Percentiles rank a stretch among this genome's conserved stretches.
Evolutionary conservation across 2,888 invertebrate genomes (phyloP).

Genomic region (Dicranocentrus wangi): DNA sequence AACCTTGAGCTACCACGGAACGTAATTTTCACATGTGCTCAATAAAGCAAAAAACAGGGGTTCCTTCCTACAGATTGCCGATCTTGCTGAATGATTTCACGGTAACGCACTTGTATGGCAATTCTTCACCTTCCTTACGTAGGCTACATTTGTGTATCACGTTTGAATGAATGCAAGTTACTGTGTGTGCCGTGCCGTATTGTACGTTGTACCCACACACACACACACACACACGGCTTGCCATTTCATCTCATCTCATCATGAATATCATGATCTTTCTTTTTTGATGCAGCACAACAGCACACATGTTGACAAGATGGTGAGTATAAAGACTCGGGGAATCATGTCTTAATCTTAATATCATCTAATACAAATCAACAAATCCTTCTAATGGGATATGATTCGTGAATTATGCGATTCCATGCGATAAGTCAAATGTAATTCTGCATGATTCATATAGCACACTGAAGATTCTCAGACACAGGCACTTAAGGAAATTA

Average conservation of each 20-base stretch:
- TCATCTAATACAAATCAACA: constrained; percentile 43
- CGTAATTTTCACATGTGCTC: constrained; percentile 15
- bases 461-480: too few relatives aligned
- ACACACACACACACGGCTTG: too few relatives aligned
- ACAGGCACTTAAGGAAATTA: too few relatives aligned
- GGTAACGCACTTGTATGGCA: constrained; percentile 21
- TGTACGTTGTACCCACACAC: too few relatives aligned
- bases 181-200: neutral
- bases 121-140: constrained; percentile 13
- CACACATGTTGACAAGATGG: constrained; percentile 53
- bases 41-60: neutral
- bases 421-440: constrained; percentile 55
- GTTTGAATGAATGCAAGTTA: neutral
- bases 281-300: too few relatives aligned
- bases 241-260: too few relatives aligned
- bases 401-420: constrained; percentile 58
- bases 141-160: neutral
- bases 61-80: neutral
- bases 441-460: constrained; percentile 58
- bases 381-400: constrained; percentile 48
- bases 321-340: constrained; percentile 10
- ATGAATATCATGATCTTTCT: too few relatives aligned
- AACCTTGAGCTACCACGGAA: constrained; percentile 40
- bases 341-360: constrained; percentile 41
- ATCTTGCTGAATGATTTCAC: constrained; percentile 7